Base-by-base conservation (phyloP, 2,797 vertebrate species). In the Carapus acus region DNA sequence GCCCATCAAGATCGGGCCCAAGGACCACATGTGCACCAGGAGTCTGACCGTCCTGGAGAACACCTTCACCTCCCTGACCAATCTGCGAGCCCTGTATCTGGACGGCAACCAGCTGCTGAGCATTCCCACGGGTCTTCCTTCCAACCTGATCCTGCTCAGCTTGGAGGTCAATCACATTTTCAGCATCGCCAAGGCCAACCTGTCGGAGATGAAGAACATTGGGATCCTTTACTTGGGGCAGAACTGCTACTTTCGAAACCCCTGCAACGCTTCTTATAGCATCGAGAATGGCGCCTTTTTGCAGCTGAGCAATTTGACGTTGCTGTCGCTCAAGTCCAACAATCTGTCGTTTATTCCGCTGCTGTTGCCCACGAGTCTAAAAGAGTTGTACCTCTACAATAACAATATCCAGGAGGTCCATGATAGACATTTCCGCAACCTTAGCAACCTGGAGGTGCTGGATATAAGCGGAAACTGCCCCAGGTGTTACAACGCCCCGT, bases 381-480 rank as follows among this genome's bases (percentile, higher is more conserved):
- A 58, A 48, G 87, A 95, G 73, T 51, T 98, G 31, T 92, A 94
- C 54, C 87, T 98, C 66, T 93, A 98, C 65, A 97, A 98, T 54
- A 98, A 98, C 39, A 83, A 83, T 29, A 92, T 98, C 56, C 23
- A 86, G 23, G 37, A 58, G 1, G 78, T 97, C 52, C 71, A 75
- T 5, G 71, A 86, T 7, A 34, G 87, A 5, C 91, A 94, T 73
- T 93, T 98, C 46, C 79, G 76, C 50, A 88, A 88, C 52, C 74
- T 98, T 69, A 72, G 66, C 1, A 82, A 91, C 36, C 64, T 98
- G 43, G 90, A 97, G 83, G 84, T 90, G 69, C 88, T 98, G 2
- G 96, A 98, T 57, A 82, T 98, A 5, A 96, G 94, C 33, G 93
- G 94, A 55, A 98, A 97, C 62, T 98, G 96, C 51, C 96, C 94